A percentile compares a stretch with the other conserved stretches of the same genome.
These are phyloP conservation scores for Drosophila erecta DNA, from an alignment of 1,140 invertebrate species.

Conservation along the genomic window DNA sequence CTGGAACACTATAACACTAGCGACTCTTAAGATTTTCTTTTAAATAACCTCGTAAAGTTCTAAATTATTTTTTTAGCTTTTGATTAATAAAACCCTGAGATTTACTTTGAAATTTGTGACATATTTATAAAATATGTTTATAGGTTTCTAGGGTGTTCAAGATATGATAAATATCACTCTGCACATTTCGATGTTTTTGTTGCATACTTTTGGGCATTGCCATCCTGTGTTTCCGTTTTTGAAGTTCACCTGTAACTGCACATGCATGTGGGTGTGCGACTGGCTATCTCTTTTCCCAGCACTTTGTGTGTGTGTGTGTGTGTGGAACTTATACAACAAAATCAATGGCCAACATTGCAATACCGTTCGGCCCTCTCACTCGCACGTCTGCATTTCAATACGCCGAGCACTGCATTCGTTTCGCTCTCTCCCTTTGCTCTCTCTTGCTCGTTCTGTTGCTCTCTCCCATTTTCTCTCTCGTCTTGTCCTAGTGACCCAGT, in stretches of 20 bases:
- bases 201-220: conserved; percentile 12
- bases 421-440: conserved; percentile 11
- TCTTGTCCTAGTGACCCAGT: conserved; percentile 82
- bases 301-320: conserved; percentile 17
- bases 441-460: conserved; percentile 9
- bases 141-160: not conserved
- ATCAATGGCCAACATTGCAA: conserved; percentile 77
- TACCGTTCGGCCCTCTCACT: conserved; percentile 34
- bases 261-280: conserved; percentile 2
- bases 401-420: conserved; percentile 9
- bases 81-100: not conserved
- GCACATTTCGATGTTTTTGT: not conserved
- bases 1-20: not conserved
- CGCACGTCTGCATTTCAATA: conserved; percentile 10
- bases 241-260: conserved; percentile 11
- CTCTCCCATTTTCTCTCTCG: conserved; percentile 19
- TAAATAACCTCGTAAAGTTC: too few relatives aligned
- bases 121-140: not conserved
- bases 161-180: too few relatives aligned
- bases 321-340: conserved; percentile 71
- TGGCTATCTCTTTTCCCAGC: conserved; percentile 27
- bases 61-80: too few relatives aligned
- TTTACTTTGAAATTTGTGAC: not conserved
- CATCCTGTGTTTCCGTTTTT: not conserved
- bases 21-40: too few relatives aligned